These are phyloP conservation scores for Rhodophaea formosa DNA, from an alignment of 2,888 invertebrate genomes.

Conservation along the genomic window DNA sequence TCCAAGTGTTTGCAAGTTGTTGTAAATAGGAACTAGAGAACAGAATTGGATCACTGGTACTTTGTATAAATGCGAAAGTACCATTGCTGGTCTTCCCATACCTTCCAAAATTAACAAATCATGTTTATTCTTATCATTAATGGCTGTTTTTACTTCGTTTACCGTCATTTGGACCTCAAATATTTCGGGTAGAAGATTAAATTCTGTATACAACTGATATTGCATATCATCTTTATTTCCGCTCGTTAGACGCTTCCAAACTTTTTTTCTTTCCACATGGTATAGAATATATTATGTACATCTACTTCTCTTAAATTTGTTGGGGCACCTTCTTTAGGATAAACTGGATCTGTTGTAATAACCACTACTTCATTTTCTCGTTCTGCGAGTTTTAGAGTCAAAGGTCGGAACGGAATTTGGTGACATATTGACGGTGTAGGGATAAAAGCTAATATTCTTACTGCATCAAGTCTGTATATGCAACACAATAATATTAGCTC, in stretches of 20 bases:
- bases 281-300: constrained; percentile 49
- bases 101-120: constrained; percentile 35
- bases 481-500: too few relatives aligned
- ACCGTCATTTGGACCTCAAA: background rate
- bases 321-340: constrained; percentile 39
- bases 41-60: constrained; percentile 39
- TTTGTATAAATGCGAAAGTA: constrained; percentile 33
- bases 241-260: constrained; percentile 17
- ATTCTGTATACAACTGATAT: background rate
- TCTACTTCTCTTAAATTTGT: constrained; percentile 52
- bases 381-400: too few relatives aligned
- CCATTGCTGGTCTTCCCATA: constrained; percentile 26
- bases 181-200: background rate
- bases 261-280: constrained; percentile 30
- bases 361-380: too few relatives aligned
- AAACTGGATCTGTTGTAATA: constrained; percentile 45
- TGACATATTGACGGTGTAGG: too few relatives aligned
- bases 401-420: too few relatives aligned
- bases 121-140: background rate
- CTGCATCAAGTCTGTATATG: too few relatives aligned
- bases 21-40: constrained; percentile 34
- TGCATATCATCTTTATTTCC: constrained; percentile 7
- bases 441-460: too few relatives aligned
- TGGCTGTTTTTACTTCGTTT: background rate
- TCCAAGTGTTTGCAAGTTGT: constrained; percentile 35